Evolutionary conservation across 2,797 vertebrate species (phyloP).

Genomic region (Perodicticus potto): DNA sequence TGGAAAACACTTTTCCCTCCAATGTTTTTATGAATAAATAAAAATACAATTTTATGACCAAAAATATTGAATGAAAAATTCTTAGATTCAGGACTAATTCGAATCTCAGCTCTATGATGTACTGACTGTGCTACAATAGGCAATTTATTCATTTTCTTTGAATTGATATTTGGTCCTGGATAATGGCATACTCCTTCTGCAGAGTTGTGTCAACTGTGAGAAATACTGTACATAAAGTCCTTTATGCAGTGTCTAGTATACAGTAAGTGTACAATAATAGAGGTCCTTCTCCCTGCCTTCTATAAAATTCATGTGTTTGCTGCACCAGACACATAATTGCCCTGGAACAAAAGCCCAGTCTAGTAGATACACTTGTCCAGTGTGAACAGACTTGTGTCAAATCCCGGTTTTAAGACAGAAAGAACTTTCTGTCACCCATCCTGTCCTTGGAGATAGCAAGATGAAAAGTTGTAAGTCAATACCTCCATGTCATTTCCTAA

Average conservation of each 20-base stretch:
- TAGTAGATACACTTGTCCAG: background rate
- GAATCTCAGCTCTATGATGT: background rate
- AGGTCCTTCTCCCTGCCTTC: background rate
- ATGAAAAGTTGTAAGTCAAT: background rate
- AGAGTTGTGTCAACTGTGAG: background rate
- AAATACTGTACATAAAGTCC: background rate
- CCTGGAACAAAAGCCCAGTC: background rate
- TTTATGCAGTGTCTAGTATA: background rate
- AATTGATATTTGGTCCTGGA: background rate
- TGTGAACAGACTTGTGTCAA: background rate
- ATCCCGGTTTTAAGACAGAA: background rate
- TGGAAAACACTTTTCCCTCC: background rate
- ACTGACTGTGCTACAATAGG: background rate
- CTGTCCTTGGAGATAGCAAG: background rate
- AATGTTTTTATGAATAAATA: background rate
- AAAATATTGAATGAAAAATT: background rate
- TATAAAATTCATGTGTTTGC: background rate
- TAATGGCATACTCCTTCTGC: background rate
- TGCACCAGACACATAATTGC: background rate
- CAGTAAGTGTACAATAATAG: background rate
- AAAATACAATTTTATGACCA: background rate
- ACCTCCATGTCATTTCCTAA: background rate
- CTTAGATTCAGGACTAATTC: background rate
- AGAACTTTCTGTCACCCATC: slow-evolving; percentile 31
- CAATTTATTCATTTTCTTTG: background rate